Conservation (phyloP, 2,797 vertebrate genomes). For the Coranthus polyacanthus region DNA sequence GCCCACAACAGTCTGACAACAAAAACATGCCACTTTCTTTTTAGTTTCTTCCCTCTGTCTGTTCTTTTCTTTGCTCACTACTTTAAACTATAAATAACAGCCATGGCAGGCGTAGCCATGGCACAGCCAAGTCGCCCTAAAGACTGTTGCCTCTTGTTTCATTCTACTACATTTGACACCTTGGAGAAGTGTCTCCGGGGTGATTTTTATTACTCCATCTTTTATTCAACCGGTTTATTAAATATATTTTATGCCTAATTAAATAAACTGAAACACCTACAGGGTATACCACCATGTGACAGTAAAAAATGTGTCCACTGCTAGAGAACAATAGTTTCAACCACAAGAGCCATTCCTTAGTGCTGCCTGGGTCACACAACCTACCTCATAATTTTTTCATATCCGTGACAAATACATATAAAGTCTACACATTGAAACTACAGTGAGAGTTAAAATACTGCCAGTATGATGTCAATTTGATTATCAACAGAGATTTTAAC, state of each 20-base stretch:
- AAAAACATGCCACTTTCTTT: constrained; percentile 40
- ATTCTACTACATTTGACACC: not conserved
- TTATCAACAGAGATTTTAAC: too few relatives aligned
- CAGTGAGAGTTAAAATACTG: too few relatives aligned
- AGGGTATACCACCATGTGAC: too few relatives aligned
- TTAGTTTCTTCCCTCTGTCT: not conserved
- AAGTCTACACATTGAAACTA: too few relatives aligned
- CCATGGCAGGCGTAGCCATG: constrained; percentile 28
- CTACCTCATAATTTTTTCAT: too few relatives aligned
- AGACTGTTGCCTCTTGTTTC: constrained; percentile 15
- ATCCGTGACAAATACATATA: too few relatives aligned
- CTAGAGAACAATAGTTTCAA: too few relatives aligned
- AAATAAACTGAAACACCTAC: too few relatives aligned
- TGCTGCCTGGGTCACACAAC: too few relatives aligned
- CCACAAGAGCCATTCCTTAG: too few relatives aligned
- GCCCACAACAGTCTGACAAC: constrained; percentile 53
- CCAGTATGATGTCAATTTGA: too few relatives aligned
- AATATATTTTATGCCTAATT: not conserved
- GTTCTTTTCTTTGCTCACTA: constrained; percentile 15
- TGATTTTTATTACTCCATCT: not conserved
- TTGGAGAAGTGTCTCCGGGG: not conserved
- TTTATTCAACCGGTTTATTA: not conserved
- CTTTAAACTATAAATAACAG: constrained; percentile 46
- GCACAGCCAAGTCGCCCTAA: constrained; percentile 15
- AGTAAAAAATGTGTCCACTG: too few relatives aligned